phyloP scores from a whole-genome alignment of 37 sponge, comb jelly and placozoan genomes.

The Trichoplax adhaerens region DNA sequence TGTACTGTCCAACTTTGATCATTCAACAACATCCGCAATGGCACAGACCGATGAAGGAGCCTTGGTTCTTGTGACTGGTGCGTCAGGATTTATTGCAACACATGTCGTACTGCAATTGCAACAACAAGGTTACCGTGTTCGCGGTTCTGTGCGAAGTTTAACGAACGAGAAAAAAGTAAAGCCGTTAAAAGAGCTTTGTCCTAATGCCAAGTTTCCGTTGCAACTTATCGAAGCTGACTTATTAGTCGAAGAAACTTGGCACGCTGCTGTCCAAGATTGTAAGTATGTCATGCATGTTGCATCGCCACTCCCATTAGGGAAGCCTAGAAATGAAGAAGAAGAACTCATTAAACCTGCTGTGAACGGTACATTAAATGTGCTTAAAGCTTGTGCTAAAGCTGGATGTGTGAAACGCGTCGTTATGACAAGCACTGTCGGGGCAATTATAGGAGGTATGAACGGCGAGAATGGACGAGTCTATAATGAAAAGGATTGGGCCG shows the following conservation, averaged over 20 bases:
- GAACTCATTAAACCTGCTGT: slow-evolving; percentile 45
- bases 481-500: slow-evolving; percentile 69
- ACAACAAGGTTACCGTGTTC: slow-evolving; percentile 33
- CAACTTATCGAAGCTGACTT: slow-evolving; percentile 69
- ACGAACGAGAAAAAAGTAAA: slow-evolving; percentile 45
- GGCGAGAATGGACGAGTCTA: slow-evolving; percentile 32
- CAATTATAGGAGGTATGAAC: slow-evolving; percentile 33
- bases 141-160: slow-evolving; percentile 62
- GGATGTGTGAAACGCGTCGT: slow-evolving; percentile 70
- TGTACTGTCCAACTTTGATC: too few relatives aligned
- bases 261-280: slow-evolving; percentile 57
- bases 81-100: slow-evolving; percentile 68
- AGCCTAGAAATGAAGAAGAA: slow-evolving; percentile 14
- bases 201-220: slow-evolving; percentile 45
- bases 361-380: slow-evolving; percentile 56
- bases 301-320: slow-evolving; percentile 46
- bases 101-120: slow-evolving; percentile 52
- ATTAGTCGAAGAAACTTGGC: slow-evolving; percentile 38
- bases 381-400: slow-evolving; percentile 56
- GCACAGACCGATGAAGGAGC: neutral
- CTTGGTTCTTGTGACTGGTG: slow-evolving; percentile 77
- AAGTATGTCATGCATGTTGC: slow-evolving; percentile 74
- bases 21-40: neutral
- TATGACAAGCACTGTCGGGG: slow-evolving; percentile 66
- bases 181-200: slow-evolving; percentile 34